A percentile compares a stretch with the other conserved stretches of the same genome.
Evolutionary conservation across 2,797 vertebrate genomes (phyloP).

Genomic region (Vireo griseus): DNA sequence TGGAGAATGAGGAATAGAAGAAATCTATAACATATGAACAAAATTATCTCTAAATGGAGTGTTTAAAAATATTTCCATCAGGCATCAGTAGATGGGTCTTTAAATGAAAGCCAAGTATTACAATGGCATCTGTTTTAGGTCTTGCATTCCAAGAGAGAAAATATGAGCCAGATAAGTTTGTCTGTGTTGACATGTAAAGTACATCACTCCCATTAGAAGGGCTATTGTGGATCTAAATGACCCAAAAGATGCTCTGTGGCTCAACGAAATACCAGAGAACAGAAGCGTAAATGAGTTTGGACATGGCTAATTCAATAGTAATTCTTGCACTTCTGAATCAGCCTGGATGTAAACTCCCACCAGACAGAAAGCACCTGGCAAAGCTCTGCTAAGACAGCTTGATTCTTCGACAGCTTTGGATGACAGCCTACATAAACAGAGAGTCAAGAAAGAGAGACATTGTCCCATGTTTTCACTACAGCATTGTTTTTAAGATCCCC

Average conservation of each 20-base stretch:
- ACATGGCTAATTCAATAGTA: neutral
- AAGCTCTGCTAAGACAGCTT: conserved; percentile 4
- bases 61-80: conserved; percentile 53
- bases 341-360: neutral
- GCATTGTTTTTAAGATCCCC: neutral
- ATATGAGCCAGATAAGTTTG: conserved; percentile 50
- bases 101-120: conserved; percentile 53
- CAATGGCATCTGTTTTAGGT: conserved; percentile 55
- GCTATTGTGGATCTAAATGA: conserved; percentile 17
- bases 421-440: conserved; percentile 37
- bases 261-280: conserved; percentile 5
- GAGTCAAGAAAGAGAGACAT: conserved; percentile 28
- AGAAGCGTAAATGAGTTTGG: neutral
- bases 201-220: conserved; percentile 10
- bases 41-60: conserved; percentile 36
- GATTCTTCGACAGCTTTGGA: conserved; percentile 58
- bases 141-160: conserved; percentile 53
- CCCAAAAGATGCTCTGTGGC: conserved; percentile 17
- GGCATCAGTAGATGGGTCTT: conserved; percentile 40
- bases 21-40: conserved; percentile 14
- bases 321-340: conserved; percentile 11
- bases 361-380: conserved; percentile 51
- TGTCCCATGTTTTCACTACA: conserved; percentile 38
- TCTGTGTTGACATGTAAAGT: conserved; percentile 47
- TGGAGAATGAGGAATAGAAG: neutral